Base-by-base conservation (phyloP, 2,113 vertebrate species). In the Okapia johnstoni region DNA sequence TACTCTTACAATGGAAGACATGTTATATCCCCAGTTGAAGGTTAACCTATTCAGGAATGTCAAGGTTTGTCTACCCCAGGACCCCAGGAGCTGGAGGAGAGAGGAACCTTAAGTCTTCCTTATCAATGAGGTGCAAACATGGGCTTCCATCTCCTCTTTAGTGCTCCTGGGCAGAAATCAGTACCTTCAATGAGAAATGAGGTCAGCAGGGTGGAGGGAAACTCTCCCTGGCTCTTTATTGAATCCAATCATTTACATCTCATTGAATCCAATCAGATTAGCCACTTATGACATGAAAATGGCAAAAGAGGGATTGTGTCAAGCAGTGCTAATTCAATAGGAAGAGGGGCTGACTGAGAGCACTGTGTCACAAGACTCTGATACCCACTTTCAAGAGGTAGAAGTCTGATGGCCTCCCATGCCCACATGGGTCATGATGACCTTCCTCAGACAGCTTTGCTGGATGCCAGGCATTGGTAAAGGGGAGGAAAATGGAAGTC, bases 191-290 rank as follows among this genome's bases (percentile, higher is more conserved):
- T 91, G 70, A 97, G 97, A 98, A 98, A 98, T 85, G 96, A 98
- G 97, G 97, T 95, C 96, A 96, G 85, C 43, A 91, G 30, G 43
- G 50, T 63, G 91, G 97, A 98, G 98, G 98, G 97, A 98, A 97
- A 97, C 95, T 97, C 87, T 97, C 97, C 92, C 96, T 96, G 97
- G 96, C 97, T 94, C 97, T 98, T 97, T 99, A 99, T 92, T 98
- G 98, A 98, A 98, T 98, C 96, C 97, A 98, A 98, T 99, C 92
- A 98, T 98, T 98, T 98, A 98, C 98, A 98, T 98, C 98, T 99
- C 98, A 98, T 98, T 99, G 98, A 98, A 97, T 98, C 97, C 98
- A 98, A 98, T 98, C 98, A 98, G 96, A 97, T 98, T 98, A 97
- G 92, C 97, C 97, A 98, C 98, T 99, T 98, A 98, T 97, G 98